Conservation (phyloP, 2,888 invertebrate genomes). For the Drosophila anomelani region DNA sequence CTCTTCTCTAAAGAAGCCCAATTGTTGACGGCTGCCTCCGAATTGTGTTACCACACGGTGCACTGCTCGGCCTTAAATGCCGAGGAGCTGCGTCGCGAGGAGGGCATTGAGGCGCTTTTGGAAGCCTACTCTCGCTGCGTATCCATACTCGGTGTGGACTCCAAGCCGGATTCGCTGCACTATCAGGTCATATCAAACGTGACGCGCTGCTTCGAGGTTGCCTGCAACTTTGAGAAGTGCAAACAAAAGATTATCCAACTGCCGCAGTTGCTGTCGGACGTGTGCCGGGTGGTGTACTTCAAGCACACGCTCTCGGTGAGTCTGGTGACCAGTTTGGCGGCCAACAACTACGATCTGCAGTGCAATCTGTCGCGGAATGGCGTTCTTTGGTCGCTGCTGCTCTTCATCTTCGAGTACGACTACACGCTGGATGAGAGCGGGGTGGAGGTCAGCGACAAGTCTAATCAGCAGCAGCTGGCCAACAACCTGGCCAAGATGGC, state of each 20-base stretch:
- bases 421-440: constrained; percentile 99
- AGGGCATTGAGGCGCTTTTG: constrained; percentile 93
- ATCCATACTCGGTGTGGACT: constrained; percentile 92
- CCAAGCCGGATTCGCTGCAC: constrained; percentile 91
- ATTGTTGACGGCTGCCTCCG: constrained; percentile 95
- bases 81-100: constrained; percentile 97
- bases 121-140: constrained; percentile 98
- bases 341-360: constrained; percentile 93
- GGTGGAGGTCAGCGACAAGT: constrained; percentile 92
- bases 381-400: constrained; percentile 95
- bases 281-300: constrained; percentile 93
- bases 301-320: constrained; percentile 96
- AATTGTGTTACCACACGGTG: constrained; percentile 98
- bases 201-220: constrained; percentile 97
- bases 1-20: constrained; percentile 94
- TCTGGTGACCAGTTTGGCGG: constrained; percentile 94
- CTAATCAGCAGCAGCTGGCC: constrained; percentile 96
- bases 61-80: constrained; percentile 98
- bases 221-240: constrained; percentile 96
- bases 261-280: constrained; percentile 94
- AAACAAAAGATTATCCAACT: constrained; percentile 94
- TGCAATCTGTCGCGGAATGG: constrained; percentile 93
- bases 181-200: constrained; percentile 97
- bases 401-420: constrained; percentile 97
- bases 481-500: constrained; percentile 96